phyloP scores from a whole-genome alignment of 1,140 invertebrate genomes.

The Mycetomoellerius zeteki region DNA sequence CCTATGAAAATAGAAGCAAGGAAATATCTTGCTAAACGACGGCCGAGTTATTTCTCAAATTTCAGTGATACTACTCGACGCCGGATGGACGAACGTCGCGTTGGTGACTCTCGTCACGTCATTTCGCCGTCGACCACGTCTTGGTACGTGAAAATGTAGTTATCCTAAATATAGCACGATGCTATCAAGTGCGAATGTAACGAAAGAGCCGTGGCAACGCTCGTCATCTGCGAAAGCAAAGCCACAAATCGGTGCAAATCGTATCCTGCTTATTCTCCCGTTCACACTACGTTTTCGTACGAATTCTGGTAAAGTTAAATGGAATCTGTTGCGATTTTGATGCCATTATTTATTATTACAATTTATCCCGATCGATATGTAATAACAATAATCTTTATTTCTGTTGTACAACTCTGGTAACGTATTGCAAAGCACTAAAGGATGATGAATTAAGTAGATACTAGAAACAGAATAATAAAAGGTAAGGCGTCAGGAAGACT shows the following conservation, averaged over 20 bases:
- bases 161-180: background rate
- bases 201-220: background rate
- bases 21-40: constrained; percentile 38
- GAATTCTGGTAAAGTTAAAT: background rate
- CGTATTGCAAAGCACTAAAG: no score
- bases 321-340: background rate
- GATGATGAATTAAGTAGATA: no score
- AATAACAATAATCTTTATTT: no score
- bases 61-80: constrained; percentile 25
- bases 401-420: no score
- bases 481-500: no score
- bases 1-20: constrained; percentile 27
- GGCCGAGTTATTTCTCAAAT: constrained; percentile 1
- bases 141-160: constrained; percentile 8
- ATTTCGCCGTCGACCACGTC: constrained; percentile 16
- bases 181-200: background rate
- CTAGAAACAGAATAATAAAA: no score
- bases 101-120: background rate
- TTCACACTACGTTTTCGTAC: background rate
- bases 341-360: constrained; percentile 35
- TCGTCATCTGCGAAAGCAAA: background rate
- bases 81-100: background rate
- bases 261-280: background rate
- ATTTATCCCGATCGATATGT: constrained; percentile 11
- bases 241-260: constrained; percentile 12